Base-by-base conservation (phyloP, 2,888 invertebrate species). In the Aspidiotus rigidus region DNA sequence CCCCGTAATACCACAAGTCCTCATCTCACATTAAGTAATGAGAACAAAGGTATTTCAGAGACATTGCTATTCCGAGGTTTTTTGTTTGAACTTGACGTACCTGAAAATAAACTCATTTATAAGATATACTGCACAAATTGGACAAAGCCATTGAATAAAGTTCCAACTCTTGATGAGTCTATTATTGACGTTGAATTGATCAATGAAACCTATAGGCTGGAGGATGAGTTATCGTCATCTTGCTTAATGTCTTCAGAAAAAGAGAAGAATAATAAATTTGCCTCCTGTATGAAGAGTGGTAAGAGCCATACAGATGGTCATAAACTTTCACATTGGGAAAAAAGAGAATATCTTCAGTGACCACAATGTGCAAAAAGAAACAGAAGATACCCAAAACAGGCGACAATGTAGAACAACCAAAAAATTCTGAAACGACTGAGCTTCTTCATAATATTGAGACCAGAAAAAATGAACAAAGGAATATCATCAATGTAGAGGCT, bases 11-110 rank as follows among this genome's bases (percentile, higher is more conserved):
- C 42, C 15, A 67, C 53, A 67, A 64, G 15, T 55, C 39, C 41
- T 15, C 64, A 53, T 15, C 54, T 64, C 13, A 49, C 15, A 8
- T n/a, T 67, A n/a, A 67, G 67, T 16, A 42, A 7, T 17, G 67
- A 67, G 15, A 67, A 67, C 44, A 57, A 40, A 59, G 49, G 49
- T 16, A 59, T 42, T 16, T 40, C 59, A 28, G 67, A 67, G 42
- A 60, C 67, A 40, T 39, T 67, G 44, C 40, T 67, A 9, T 67
- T 67, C 40, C 67, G 67, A 15, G 67, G 67, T 17, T 67, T 67
- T 16, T 53, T 67, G 53, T 49, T 67, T 7, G 70, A 70, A 59
- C 53, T 70, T n/a, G 59, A 70, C 9, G 10, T 67, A 13, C 67
- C 67, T n/a, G 67, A 67, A 15, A 67, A 67, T 15, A 60, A 59